Evolutionary conservation across 2,888 invertebrate species (phyloP), one percentile per base, ranked within the genome.

Genomic region (Taenaris catops): DNA sequence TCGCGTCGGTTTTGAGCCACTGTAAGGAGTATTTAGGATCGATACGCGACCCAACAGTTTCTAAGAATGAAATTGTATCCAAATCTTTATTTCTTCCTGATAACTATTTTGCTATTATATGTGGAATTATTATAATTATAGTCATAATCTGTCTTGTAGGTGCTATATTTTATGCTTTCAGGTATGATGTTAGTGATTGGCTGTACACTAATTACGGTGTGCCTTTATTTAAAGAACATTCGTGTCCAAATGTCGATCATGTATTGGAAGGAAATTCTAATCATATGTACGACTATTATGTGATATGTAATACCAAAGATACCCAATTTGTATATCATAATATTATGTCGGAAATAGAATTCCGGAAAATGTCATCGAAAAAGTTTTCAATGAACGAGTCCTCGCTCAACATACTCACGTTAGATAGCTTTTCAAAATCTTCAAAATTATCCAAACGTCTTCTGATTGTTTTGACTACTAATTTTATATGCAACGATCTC

Each of bases 241-340:
- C 93, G 2, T 86, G 86, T 55, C 75, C 84, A 25, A 80, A 75
- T 38, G 83, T 84, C 14, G 81, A 84, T 47, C 80, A 93, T 53
- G 91, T 92, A 25, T 88, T 92, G 36, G 88, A 93, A 40, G 91
- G 91, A 8, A 89, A 91, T 45, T 83, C 92, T 16, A 92, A 92
- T 63, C 91, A 93, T 48, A 87, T 94, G 46, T 95, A 94, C 72
- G 96, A 96, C 68, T 95, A 94, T 45, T 96, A 96, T 79, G 90
- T 96, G 70, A 92, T 95, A 56, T 96, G 96, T 79, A 93, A 94
- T 76, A 91, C 92, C 70, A 91, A 93, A 72, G 95, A 96, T 89
- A 93, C 83, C 61, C 91, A 83, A 88, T 92, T 88, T 48, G 88
- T 90, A 75, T 92, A 73, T 73, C 90, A 75, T 87, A 92, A 84